Conservation (phyloP, 2,113 vertebrate species). For the Carassius auratus region DNA sequence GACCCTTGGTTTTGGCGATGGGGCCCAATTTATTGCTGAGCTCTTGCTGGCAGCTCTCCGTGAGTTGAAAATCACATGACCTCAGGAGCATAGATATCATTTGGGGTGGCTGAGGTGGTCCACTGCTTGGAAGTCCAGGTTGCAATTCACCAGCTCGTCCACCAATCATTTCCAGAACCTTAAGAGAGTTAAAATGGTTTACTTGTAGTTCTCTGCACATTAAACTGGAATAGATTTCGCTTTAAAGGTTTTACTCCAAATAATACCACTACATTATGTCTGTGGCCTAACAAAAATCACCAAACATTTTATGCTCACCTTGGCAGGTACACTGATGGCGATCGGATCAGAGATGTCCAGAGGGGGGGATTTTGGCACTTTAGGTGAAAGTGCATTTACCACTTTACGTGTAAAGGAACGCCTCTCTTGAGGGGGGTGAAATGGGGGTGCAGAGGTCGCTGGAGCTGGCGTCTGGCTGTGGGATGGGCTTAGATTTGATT, state of each 20-base stretch:
- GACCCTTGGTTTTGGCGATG: constrained; percentile 57
- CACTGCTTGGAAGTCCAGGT: constrained; percentile 49
- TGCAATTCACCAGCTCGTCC: constrained; percentile 67
- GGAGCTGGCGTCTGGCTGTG: constrained; percentile 44
- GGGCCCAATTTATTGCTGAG: constrained; percentile 69
- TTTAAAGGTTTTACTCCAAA: not conserved
- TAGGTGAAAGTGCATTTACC: constrained; percentile 68
- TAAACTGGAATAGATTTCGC: not conserved
- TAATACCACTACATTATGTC: not conserved
- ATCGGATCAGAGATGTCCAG: constrained; percentile 78
- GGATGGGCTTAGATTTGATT: constrained; percentile 52
- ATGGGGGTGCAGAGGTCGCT: constrained; percentile 7
- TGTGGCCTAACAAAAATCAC: not conserved
- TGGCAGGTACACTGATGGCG: constrained; percentile 76
- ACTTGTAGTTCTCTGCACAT: not conserved
- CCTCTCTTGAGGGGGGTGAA: constrained; percentile 59
- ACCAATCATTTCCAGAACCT: constrained; percentile 78
- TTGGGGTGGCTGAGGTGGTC: constrained; percentile 68
- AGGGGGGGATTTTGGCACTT: constrained; percentile 65
- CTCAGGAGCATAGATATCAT: constrained; percentile 79
- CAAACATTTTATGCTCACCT: constrained; percentile 51
- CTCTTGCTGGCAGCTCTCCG: constrained; percentile 74
- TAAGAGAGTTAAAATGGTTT: not conserved
- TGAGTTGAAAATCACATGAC: constrained; percentile 74
- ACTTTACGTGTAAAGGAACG: constrained; percentile 72